Conservation (phyloP, 2,888 invertebrate genomes). For the Agrochola litura region DNA sequence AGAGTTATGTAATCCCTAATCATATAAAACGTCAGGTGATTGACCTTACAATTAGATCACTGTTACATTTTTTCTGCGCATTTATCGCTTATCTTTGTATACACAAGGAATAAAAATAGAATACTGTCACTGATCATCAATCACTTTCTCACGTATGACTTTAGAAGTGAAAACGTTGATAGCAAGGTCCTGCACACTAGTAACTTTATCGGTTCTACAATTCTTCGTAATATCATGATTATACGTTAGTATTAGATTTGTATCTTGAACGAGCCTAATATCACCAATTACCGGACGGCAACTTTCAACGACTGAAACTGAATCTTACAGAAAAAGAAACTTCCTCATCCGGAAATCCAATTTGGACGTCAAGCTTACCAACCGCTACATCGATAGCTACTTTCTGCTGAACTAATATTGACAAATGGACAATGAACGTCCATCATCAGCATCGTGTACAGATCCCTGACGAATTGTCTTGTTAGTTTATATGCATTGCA, state of each 20-base stretch:
- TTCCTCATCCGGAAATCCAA: constrained; percentile 16
- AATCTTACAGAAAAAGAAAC: background rate
- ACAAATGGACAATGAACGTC: constrained; percentile 6
- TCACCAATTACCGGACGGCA: constrained; percentile 13
- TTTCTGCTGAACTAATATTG: constrained; percentile 9
- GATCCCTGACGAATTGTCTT: constrained; percentile 40
- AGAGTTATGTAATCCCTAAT: constrained; percentile 8
- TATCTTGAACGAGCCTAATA: background rate
- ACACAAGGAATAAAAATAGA: constrained; percentile 12
- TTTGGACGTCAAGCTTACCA: background rate
- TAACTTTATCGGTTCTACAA: background rate
- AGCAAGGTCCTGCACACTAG: background rate
- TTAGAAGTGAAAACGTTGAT: background rate
- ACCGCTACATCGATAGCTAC: background rate
- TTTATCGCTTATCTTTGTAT: constrained; percentile 48
- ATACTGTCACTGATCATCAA: constrained; percentile 21
- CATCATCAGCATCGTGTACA: constrained; percentile 8
- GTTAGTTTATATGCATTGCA: constrained; percentile 33
- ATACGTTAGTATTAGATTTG: background rate
- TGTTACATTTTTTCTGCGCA: constrained; percentile 1
- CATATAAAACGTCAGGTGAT: constrained; percentile 25
- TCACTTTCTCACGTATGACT: constrained; percentile 22
- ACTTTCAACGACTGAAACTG: background rate
- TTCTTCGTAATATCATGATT: no score
- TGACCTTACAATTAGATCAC: constrained; percentile 45